Base-by-base conservation (phyloP, 2,888 invertebrate species). In the Drosophila merina region DNA sequence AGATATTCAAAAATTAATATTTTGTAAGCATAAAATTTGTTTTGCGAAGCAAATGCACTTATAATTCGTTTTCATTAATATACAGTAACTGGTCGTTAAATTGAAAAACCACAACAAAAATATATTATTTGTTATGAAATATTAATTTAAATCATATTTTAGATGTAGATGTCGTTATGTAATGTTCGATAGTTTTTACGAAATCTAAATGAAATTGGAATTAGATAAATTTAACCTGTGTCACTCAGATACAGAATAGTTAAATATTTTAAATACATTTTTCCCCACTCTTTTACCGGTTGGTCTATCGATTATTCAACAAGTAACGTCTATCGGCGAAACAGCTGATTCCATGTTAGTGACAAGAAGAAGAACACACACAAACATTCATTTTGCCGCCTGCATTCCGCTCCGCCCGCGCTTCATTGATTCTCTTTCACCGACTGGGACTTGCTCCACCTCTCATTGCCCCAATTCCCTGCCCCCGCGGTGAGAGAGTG, bases 301-400 rank as follows among this genome's bases (percentile, higher is more conserved):
- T 20, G 20, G 20, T 44, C 1, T 10, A 44, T 25, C 71, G 71
- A 71, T 71, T 64, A 57, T 72, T 70, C 73, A 72, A 72, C 71
- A 72, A 72, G 71, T 72, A 52, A 67, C 31, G 67, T 9, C 48
- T 57, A 64, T 66, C 55, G 73, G 30, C 1, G 4, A 7, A 57
- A 36, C 72, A 72, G 50, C 49, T 72, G 72, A 31, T 50, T 9
- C 28, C 42, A 50, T 49, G 67, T 66, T 42, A 73, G 28, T 25
- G 54, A 57, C 10, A 72, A 70, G 69, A 57, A 86, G 66, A 57
- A 58, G 81, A 67, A 57, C 45, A 44, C 60, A 77, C 62, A 73
- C 78, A 86, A 86, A 85, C 87, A 85, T 72, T 69, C 44, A 10
- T 4, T 25, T 71, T 57, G 62, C 73, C 79, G 79, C 62, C 58